Evolutionary conservation across 2,797 vertebrate species (phyloP).

Genomic region (Acanthurus tractus): DNA sequence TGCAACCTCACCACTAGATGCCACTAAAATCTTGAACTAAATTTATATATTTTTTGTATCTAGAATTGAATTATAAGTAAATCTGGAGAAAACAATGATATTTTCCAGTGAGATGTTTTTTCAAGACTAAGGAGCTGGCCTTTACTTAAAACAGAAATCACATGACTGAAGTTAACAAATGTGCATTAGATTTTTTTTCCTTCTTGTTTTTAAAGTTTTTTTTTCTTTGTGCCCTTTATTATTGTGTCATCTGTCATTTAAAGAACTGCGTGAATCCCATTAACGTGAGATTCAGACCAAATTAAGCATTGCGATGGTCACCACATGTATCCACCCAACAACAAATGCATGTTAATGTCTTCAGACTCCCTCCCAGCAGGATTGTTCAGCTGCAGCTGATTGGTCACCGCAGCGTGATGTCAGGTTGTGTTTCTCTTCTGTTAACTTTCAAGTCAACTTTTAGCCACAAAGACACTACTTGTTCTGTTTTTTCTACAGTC

Average conservation of each 20-base stretch:
- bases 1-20: too few relatives aligned
- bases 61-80: neutral
- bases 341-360: too few relatives aligned
- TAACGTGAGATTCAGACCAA: too few relatives aligned
- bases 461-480: too few relatives aligned
- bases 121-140: neutral
- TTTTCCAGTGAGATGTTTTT: neutral
- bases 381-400: too few relatives aligned
- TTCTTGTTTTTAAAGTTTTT: neutral
- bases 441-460: too few relatives aligned
- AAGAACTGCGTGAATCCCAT: conserved; percentile 17
- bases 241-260: conserved; percentile 14
- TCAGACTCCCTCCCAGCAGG: too few relatives aligned
- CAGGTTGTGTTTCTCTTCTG: too few relatives aligned
- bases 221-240: neutral
- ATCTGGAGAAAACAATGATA: neutral
- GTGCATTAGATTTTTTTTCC: neutral
- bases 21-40: neutral
- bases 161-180: conserved; percentile 20
- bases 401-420: too few relatives aligned
- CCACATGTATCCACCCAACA: too few relatives aligned
- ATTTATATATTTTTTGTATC: conserved; percentile 1
- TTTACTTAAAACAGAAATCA: neutral
- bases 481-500: too few relatives aligned
- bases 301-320: too few relatives aligned